Evolutionary conservation across 2,113 vertebrate species (phyloP).

Genomic region (Oryzias melastigma): DNA sequence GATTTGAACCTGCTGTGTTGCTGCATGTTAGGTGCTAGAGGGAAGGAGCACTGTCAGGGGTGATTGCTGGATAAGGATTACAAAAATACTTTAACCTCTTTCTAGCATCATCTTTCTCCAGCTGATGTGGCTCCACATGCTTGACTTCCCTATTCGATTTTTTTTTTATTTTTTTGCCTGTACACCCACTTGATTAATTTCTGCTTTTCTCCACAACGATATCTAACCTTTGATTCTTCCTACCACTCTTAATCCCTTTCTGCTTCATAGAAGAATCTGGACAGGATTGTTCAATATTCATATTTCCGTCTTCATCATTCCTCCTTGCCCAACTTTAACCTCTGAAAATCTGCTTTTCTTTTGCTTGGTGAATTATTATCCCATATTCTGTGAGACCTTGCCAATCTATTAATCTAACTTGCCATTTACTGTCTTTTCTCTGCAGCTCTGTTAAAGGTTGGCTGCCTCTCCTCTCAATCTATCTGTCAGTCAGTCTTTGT

Average conservation of each 20-base stretch:
- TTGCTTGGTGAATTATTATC: constrained; percentile 72
- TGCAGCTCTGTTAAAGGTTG: constrained; percentile 78
- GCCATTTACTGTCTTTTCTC: constrained; percentile 76
- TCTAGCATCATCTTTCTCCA: constrained; percentile 42
- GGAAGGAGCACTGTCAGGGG: constrained; percentile 35
- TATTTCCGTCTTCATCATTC: constrained; percentile 68
- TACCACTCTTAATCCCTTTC: constrained; percentile 54
- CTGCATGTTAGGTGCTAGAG: constrained; percentile 37
- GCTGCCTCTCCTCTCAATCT: constrained; percentile 74
- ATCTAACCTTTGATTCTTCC: constrained; percentile 59
- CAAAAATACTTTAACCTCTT: constrained; percentile 56
- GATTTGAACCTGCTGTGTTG: constrained; percentile 53
- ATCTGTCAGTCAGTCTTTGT: constrained; percentile 82
- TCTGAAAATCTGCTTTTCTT: constrained; percentile 69
- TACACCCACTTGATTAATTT: constrained; percentile 54
- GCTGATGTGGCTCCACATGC: constrained; percentile 43
- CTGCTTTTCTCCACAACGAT: constrained; percentile 43
- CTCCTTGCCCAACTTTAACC: constrained; percentile 73
- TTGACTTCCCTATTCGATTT: constrained; percentile 44
- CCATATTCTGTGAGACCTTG: constrained; percentile 68
- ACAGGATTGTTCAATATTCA: constrained; percentile 70
- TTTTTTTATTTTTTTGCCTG: constrained; percentile 16
- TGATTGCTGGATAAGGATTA: constrained; percentile 41
- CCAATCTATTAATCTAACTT: constrained; percentile 81
- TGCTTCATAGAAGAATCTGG: constrained; percentile 52